These are phyloP conservation scores for Denticeps clupeoides DNA, from an alignment of 2,797 vertebrate species.

Conservation along the genomic window DNA sequence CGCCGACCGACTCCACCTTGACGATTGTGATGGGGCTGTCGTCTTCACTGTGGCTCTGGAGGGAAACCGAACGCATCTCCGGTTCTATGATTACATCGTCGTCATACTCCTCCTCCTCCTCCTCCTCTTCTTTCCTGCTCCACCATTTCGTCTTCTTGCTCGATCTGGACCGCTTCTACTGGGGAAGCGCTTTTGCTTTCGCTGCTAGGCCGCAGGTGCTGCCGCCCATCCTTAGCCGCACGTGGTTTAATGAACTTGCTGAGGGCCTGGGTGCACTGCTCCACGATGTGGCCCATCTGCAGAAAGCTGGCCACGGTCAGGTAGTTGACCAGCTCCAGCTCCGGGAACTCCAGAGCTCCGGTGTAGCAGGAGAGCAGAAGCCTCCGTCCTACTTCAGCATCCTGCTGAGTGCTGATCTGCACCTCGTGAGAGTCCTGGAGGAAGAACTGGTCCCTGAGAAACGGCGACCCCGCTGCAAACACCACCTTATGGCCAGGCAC, in stretches of 20 bases:
- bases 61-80: conserved; percentile 60
- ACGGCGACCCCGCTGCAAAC: conserved; percentile 91
- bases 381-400: conserved; percentile 83
- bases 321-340: conserved; percentile 90
- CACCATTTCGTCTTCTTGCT: no score
- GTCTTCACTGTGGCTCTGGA: no score
- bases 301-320: conserved; percentile 94
- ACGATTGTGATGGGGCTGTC: conserved; percentile 86
- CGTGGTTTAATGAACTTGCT: conserved; percentile 91
- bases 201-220: conserved; percentile 27
- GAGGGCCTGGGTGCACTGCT: conserved; percentile 93
- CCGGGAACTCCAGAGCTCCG: conserved; percentile 85
- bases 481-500: conserved; percentile 94
- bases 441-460: conserved; percentile 93
- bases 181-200: conserved; percentile 30
- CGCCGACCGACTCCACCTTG: conserved; percentile 86
- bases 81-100: conserved; percentile 71
- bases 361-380: conserved; percentile 92
- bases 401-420: conserved; percentile 87
- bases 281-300: conserved; percentile 97
- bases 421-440: conserved; percentile 84
- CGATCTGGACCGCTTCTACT: conserved; percentile 29
- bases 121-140: conserved; percentile 27
- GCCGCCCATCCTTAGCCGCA: conserved; percentile 45
- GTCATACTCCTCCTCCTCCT: conserved; percentile 44